Base-by-base conservation (phyloP, 1,140 invertebrate species). In the Episyrphus balteatus region DNA sequence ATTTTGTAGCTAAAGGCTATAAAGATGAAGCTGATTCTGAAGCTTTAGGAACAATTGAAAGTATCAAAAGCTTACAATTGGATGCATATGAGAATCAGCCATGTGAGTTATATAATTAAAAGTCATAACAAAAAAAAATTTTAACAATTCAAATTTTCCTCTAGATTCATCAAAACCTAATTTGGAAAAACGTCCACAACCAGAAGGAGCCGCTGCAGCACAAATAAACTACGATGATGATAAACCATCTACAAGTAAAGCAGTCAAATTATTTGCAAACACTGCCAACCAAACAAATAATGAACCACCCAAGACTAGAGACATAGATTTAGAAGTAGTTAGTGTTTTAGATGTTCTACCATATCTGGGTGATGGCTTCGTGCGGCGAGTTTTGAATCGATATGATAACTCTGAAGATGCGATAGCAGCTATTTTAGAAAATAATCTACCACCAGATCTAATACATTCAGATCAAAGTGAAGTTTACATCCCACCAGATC, bases 351-450 rank as follows among this genome's bases (percentile, higher is more conserved):
- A 92, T 59, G 78, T 92, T 46, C 70, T 94, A 17, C 83, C 82
- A 17, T 76, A 91, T 65, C 70, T 89, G 42, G 86, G 86, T 2
- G 84, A 84, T 58, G 84, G 76, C 2, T 79, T 77, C 58, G 74
- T 82, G 47, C 62, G 87, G 65, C 73, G 78, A 58, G 85, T 88
- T 58, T 71, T 93, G 11, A 71, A 83, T 47, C 70, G 85, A 55
- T 88, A 86, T 51, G 77, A 84, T 31, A 82, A 83, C 58, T 72
- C 77, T 21, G 82, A 81, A 52, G 72, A 75, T 59, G 86, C 89
- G 3, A 83, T 93, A 42, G 83, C 87, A 68, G 83, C 83, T 38
- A 70, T 92, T 41, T 65, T 93, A 30, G 89, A 92, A 68, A 75
- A 75, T 42, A 79, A 72, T 53, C 63, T 86, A 14, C 81, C 81